These are phyloP conservation scores for Cephalotes varians DNA, from an alignment of 2,888 invertebrate genomes.

Conservation along the genomic window DNA sequence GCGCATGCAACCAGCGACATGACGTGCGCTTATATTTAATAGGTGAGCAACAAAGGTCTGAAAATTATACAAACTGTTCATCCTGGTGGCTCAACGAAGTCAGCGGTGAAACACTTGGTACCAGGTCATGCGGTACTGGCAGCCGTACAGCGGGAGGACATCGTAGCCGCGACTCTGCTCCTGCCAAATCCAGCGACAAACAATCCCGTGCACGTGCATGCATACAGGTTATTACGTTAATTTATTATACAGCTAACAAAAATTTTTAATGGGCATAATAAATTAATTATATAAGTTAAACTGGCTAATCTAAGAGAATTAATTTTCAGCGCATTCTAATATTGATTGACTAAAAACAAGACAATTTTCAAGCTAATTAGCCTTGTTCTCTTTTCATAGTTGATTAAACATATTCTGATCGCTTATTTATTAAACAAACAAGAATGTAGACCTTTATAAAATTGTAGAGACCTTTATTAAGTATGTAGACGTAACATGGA, in stretches of 20 bases:
- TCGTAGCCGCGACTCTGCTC: constrained; percentile 96
- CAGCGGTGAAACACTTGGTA: constrained; percentile 96
- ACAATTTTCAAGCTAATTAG: not conserved
- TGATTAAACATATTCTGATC: not conserved
- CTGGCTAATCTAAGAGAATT: not conserved
- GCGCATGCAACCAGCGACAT: constrained; percentile 15
- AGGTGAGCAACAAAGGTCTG: constrained; percentile 96
- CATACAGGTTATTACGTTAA: constrained; percentile 87
- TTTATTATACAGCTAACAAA: not conserved
- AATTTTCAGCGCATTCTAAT: not conserved
- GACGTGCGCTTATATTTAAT: constrained; percentile 66
- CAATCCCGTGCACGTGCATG: constrained; percentile 98
- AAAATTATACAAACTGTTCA: constrained; percentile 95
- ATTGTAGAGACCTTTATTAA: constrained; percentile 13
- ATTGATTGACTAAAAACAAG: not conserved
- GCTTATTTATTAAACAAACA: not conserved
- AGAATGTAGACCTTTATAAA: not conserved
- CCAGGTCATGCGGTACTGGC: constrained; percentile 97
- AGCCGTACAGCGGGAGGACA: constrained; percentile 95
- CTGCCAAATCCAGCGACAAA: constrained; percentile 97
- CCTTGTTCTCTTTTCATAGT: not conserved
- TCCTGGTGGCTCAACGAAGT: constrained; percentile 84
- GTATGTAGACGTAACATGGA: not conserved
- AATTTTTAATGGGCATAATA: not conserved
- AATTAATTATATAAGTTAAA: not conserved